Base-by-base conservation (phyloP, 2,113 vertebrate genomes). In the Upupa epops region DNA sequence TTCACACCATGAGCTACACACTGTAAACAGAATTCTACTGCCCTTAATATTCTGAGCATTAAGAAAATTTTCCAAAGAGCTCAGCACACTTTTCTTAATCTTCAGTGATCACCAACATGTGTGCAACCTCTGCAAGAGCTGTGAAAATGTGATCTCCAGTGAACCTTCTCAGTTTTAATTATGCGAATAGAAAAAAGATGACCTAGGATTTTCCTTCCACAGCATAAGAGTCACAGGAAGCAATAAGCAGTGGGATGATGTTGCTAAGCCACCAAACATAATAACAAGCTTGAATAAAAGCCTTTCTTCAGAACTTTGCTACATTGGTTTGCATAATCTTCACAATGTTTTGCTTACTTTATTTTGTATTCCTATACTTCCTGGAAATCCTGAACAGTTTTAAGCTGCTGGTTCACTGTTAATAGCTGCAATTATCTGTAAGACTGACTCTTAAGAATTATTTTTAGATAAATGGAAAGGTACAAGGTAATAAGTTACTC, bases 381-480 rank as follows among this genome's bases (percentile, higher is more conserved):
- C 31, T 81, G 36, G 54, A 86, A 82, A 82, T 72, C 28, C 61
- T 56, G 85, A 77, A 40, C 13, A 7, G 36, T 46, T 90, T 81
- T 46, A 86, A 81, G 59, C 37, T 86, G 74, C 58, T 76, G 45
- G 63, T 64, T 93, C 18, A 84, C 54, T 76, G 83, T 24, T 91
- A 81, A 78, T 45, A 77, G 49, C 59, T 96, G 55, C 88, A 94
- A 37, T 29, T 82, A 74, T 83, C 82, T 59, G 82, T 72, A 94
- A 89, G 54, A 87, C 56, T 79, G 9, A 59, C 71, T 83, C 86
- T n/a, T 45, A 82, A 85, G 69, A 81, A 96, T 16, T 89, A 92
- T 88, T 86, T 90, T 54, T 84, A 90, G 56, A 83, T 86, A 90
- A 96, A 92, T 56, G 58, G 69, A 77, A 92, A 46, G 60, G 74